Evolutionary conservation across 2,888 invertebrate species (phyloP), one percentile per base, ranked within the genome.

Genomic region (Diaphora mendica): DNA sequence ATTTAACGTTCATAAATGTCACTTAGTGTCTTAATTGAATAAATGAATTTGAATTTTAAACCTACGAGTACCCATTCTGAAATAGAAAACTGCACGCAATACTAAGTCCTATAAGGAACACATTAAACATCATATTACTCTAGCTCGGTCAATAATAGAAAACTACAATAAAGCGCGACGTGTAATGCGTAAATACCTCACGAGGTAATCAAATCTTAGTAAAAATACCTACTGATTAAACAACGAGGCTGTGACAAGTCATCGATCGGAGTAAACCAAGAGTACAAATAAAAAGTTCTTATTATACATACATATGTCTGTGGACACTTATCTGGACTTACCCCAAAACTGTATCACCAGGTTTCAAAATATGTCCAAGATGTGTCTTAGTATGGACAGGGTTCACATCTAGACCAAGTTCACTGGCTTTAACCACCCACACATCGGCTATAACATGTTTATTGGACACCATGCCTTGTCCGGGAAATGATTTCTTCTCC

Each of bases 311-410:
- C n/a, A n/a, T n/a, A n/a, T n/a, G n/a, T n/a, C n/a, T 11, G 11
- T 39, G 39, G 39, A 39, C 39, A 39, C 39, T 11, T 39, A 11
- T 39, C 39, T 39, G 39, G 39, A 39, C 39, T 94, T 96, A 99
- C 97, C 99, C 99, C 79, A 99, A 92, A 44, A 97, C 99, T 2
- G 98, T 97, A 92, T 99, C 99, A 13, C 99, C 99, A 65, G 98
- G 97, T 88, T 98, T 98, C 67, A 99, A 95, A 79, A 99, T 92
- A 91, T 99, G 98, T 0, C 99, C 99, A 68, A 99, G 95, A 96
- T 99, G 99, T 3, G 99, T 99, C 81, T 98, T 97, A 13, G 98
- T 97, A 89, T 99, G 99, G 81, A 98, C 97, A 0, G 97, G 97
- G 84, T 97, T 98, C 65, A 98, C 97, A 78, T 97, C 97, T 2